Evolutionary conservation across 2,113 vertebrate genomes (phyloP), one percentile per base, ranked within the genome.

Genomic region (Heteronetta atricapilla): DNA sequence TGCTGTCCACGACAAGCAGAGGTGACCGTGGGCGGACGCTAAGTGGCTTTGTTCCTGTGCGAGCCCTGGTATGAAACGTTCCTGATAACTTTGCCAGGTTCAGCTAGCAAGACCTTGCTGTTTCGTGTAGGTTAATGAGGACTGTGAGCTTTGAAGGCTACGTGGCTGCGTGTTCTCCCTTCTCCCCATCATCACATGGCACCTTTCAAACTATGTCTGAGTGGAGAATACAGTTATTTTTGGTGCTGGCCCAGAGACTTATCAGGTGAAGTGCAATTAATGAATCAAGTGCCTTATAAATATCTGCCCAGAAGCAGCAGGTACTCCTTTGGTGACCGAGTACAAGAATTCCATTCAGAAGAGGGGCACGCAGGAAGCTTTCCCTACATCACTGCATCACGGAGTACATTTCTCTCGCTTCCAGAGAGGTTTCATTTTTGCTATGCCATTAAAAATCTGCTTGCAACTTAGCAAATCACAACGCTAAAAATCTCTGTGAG

Each of bases 241-340:
- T 96, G 92, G 86, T 91, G 66, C 86, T 73, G 69, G 75, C 77
- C 92, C 92, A 96, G 96, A 87, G 92, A 90, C 74, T 96, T 96
- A 96, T 93, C 93, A 96, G 95, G 93, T 97, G 94, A 95, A 93
- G n/a, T 92, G 83, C 81, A 94, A 90, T 96, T 96, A 97, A 96
- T 94, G 80, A 95, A 96, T 93, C 88, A 93, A 96, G 88, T 82
- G 92, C 92, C 89, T 96, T 94, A 73, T 94, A 91, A 95, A 93
- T 96, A 96, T 94, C 90, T 95, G 88, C 88, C 88, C 92, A 95
- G 92, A 96, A 96, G 93, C 93, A 96, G 83, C 94, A 94, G 94
- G 93, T 96, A 89, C 83, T 55, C 80, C 87, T 81, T 36, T 62
- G 83, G 66, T 92, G 83, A 74, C 88, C 68, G 93, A 76, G 28